Base-by-base conservation (phyloP, 2,113 vertebrate genomes). In the Trachemys scripta region DNA sequence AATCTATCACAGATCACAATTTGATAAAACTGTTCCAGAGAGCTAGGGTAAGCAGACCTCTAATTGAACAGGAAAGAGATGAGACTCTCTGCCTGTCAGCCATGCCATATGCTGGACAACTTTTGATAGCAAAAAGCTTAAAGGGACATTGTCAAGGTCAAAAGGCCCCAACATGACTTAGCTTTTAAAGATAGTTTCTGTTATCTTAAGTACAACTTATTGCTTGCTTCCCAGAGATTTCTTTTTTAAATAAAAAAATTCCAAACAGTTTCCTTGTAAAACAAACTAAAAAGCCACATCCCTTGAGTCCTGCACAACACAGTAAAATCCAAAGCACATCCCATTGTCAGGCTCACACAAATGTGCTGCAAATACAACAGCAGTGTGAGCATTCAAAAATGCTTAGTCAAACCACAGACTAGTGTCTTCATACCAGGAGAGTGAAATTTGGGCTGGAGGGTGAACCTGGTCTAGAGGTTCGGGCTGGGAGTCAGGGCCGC, bases 361-460 rank as follows among this genome's bases (percentile, higher is more conserved):
- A 35, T 80, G 31, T 45, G 16, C 42, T 54, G 81, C 6, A 80
- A 27, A 84, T 7, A 27, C 51, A 45, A 24, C 79, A 9, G 29
- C 5, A 75, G 29, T 6, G 69, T 10, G n/a, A 19, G 35, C 8
- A 47, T 9, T 10, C 27, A 42, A 47, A 59, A 89, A 82, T 6
- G 5, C 4, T 35, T 27, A 4, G 24, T 49, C 10, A 69, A 54
- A 42, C 25, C 42, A 1, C 5, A 56, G 42, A 6, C 56, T 38
- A 69, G 7, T 7, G 22, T 22, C 80, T 89, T 91, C 47, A 38
- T 2, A 10, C 24, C 62, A 84, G 62, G n/a, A 87, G 92, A 79
- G 31, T 2, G 72, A 42, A 13, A 72, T 0, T 0, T 2, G 0
- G 80, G 47, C 83, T 78, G 35, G 45, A 72, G 47, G 54, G 42